Base-by-base conservation (phyloP, 2,888 invertebrate species). In the Nephrotoma guestfalica region DNA sequence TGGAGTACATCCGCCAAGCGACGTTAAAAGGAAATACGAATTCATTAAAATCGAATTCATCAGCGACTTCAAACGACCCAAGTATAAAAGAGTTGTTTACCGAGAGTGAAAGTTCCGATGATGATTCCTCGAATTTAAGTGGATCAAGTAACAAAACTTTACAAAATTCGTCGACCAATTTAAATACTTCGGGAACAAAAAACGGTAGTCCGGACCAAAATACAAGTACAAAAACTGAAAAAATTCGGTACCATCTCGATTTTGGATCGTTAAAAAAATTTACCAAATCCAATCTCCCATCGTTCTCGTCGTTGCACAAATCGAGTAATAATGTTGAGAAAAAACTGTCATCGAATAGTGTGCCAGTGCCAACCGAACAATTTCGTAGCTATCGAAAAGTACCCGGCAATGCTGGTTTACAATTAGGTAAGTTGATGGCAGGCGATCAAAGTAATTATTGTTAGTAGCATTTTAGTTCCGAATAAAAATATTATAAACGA, bases 311-410 rank as follows among this genome's bases (percentile, higher is more conserved):
- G 40, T 41, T 84, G 7, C 41, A 84, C 15, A 84, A 84, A 41
- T 43, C 42, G 18, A 85, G 43, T 85, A 91, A 91, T 87, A 90
- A 89, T 88, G 90, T 89, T 88, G 90, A 90, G 89, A 89, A 89
- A 90, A 90, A 88, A 88, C 93, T 93, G 88, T 88, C 90, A 7
- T 90, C 91, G 7, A 92, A 91, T 88, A 92, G 93, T 89, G 93
- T 94, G 87, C 96, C 96, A 0, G 95, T 96, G 84, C 96, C 96
- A 43, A 96, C 96, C 0, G 95, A 95, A 86, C 95, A 96, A 90
- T 96, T 95, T 91, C 93, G 96, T 88, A 96, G 95, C 89, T 95
- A 95, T 89, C 92, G 95, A 89, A 94, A 95, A 89, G 94, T 93
- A 87, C 92, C 93, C 45, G 93, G 94, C 13, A 90, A 91, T 88